Percentiles rank a stretch among this genome's conserved stretches.
These are phyloP conservation scores for Anabacerthia variegaticeps DNA, from an alignment of 2,797 vertebrate species.

Conservation along the genomic window DNA sequence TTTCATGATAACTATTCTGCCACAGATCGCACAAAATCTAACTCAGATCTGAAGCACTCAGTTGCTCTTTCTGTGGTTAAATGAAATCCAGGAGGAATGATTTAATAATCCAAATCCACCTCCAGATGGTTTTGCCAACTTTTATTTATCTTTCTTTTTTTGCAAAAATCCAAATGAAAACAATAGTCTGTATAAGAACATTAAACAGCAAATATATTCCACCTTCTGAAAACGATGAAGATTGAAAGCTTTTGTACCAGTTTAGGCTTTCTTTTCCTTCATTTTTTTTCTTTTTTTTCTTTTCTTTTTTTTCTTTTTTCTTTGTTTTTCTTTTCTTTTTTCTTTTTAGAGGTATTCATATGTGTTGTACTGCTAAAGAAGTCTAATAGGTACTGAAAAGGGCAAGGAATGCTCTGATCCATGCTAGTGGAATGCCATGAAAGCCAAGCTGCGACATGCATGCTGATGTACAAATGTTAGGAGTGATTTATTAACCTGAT, in stretches of 20 bases:
- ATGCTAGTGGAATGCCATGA: background rate
- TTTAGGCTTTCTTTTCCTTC: background rate
- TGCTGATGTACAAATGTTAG: background rate
- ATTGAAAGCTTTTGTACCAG: background rate
- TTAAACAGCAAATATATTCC: background rate
- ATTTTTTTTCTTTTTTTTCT: background rate
- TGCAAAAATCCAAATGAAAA: background rate
- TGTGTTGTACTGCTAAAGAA: background rate
- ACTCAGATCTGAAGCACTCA: background rate
- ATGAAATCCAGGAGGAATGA: background rate
- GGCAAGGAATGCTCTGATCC: background rate
- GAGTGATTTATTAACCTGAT: background rate
- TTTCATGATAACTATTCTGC: background rate
- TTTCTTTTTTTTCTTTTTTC: background rate
- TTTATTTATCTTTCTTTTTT: background rate
- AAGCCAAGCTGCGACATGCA: slow-evolving; percentile 20
- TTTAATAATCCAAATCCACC: background rate
- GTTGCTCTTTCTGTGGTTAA: background rate
- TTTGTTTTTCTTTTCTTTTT: background rate
- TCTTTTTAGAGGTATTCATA: background rate
- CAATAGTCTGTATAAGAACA: background rate
- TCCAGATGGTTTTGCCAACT: background rate
- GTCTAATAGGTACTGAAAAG: background rate
- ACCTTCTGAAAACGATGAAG: background rate
- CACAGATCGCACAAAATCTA: background rate